A percentile compares a stretch with the other conserved stretches of the same genome.
phyloP scores from a whole-genome alignment of 2,888 invertebrate genomes.

The Zygothrica quintamaculata region DNA sequence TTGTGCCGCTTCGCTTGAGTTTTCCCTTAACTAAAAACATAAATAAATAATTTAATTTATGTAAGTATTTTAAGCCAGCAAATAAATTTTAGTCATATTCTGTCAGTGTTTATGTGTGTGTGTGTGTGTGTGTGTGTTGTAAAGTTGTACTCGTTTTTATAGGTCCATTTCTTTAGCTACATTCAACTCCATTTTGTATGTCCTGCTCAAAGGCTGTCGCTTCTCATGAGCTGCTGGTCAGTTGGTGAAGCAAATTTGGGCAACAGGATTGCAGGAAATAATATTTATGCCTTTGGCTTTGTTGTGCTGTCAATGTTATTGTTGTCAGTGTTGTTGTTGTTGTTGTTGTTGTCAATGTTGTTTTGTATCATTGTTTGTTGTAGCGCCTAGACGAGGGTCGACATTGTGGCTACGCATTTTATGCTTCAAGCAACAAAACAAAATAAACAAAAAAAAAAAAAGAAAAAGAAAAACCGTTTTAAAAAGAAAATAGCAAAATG shows the following conservation, averaged over 20 bases:
- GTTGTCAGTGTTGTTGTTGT: constrained; percentile 32
- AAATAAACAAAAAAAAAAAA: constrained; percentile 18
- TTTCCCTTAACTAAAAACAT: constrained; percentile 41
- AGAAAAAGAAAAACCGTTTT: constrained; percentile 10
- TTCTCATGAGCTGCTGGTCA: constrained; percentile 31
- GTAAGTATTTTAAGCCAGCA: constrained; percentile 57
- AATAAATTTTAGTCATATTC: constrained; percentile 62
- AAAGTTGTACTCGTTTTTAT: no score
- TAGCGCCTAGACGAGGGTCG: constrained; percentile 67
- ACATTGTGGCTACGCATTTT: constrained; percentile 49
- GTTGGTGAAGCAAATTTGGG: constrained; percentile 20
- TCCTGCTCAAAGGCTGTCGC: constrained; percentile 6
- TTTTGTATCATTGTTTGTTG: constrained; percentile 28
- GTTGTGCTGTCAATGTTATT: constrained; percentile 60
- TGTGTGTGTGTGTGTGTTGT: no score
- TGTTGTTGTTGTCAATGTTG: constrained; percentile 18
- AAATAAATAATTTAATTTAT: constrained; percentile 67
- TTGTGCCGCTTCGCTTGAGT: constrained; percentile 26
- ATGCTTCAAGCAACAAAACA: constrained; percentile 10
- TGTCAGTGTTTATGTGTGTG: background rate
- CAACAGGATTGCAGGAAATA: constrained; percentile 42
- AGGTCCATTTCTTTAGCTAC: no score
- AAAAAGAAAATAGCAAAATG: no score
- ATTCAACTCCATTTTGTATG: no score
- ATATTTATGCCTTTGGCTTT: constrained; percentile 65